Evolutionary conservation across 2,797 vertebrate species (phyloP).

Genomic region (Sebastes diploproa): DNA sequence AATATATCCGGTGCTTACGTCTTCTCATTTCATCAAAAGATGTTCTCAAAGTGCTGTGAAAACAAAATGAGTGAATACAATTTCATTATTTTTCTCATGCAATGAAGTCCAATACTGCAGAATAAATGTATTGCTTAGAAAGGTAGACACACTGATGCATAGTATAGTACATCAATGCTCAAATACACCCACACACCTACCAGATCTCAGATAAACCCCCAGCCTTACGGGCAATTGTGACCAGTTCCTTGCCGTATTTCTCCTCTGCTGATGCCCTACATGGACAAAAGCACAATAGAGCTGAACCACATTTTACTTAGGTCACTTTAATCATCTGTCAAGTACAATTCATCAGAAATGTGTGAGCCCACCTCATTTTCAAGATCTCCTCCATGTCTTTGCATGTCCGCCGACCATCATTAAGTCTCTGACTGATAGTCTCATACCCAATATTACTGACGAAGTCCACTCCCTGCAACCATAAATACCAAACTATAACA

Average conservation of each 20-base stretch:
- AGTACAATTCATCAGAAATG: background rate
- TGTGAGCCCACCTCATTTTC: constrained; percentile 87
- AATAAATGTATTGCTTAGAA: background rate
- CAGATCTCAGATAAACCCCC: constrained; percentile 92
- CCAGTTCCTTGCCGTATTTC: constrained; percentile 93
- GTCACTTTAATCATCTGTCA: background rate
- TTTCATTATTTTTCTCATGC: background rate
- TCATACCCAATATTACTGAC: constrained; percentile 90
- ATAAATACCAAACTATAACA: background rate
- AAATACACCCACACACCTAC: constrained; percentile 73
- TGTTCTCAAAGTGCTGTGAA: constrained; percentile 86
- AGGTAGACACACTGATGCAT: background rate
- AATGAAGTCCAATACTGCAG: background rate
- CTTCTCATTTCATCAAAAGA: constrained; percentile 92
- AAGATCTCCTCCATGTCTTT: constrained; percentile 96
- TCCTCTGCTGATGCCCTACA: constrained; percentile 93
- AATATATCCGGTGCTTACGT: constrained; percentile 82
- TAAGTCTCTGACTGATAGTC: constrained; percentile 85
- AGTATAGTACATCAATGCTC: background rate
- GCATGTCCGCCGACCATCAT: constrained; percentile 91
- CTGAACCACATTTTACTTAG: background rate
- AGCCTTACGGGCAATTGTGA: constrained; percentile 90
- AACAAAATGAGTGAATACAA: background rate
- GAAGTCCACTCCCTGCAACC: constrained; percentile 87
- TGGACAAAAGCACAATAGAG: background rate